Percentiles rank a stretch among this genome's conserved stretches.
These are phyloP conservation scores for Stichopus horrens DNA, from an alignment of 53 echinoderm and acorn worm species.

Conservation along the genomic window DNA sequence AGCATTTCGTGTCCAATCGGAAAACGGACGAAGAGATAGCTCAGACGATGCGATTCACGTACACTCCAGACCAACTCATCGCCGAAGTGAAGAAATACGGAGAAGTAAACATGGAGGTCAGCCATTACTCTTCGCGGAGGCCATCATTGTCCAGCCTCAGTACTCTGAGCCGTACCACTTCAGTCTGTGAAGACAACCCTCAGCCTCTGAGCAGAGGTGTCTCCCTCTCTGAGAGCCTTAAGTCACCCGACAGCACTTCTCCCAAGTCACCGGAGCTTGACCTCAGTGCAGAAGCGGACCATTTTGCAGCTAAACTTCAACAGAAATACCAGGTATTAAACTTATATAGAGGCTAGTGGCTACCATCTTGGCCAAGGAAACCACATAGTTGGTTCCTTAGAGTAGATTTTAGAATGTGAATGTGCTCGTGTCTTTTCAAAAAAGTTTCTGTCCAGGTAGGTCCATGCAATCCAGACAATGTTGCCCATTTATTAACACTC, in stretches of 20 bases:
- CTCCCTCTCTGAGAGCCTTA: slow-evolving; percentile 51
- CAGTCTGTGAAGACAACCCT: slow-evolving; percentile 71
- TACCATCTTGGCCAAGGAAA: no score
- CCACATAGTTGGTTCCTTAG: no score
- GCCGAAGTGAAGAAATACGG: slow-evolving; percentile 83
- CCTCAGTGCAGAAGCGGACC: slow-evolving; percentile 69
- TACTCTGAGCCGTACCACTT: slow-evolving; percentile 74
- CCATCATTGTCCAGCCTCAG: slow-evolving; percentile 79
- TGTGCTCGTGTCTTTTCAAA: no score
- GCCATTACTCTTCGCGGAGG: slow-evolving; percentile 69
- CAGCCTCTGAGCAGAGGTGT: slow-evolving; percentile 52
- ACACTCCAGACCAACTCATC: slow-evolving; percentile 71
- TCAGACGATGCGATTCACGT: slow-evolving; percentile 74
- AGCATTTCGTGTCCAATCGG: slow-evolving; percentile 95
- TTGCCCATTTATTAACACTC: no score
- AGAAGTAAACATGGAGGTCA: slow-evolving; percentile 70
- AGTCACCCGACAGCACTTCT: slow-evolving; percentile 38
- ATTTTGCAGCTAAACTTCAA: slow-evolving; percentile 85
- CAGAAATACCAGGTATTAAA: slow-evolving; percentile 49
- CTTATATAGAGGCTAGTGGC: no score
- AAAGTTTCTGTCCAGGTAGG: no score
- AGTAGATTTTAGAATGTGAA: no score
- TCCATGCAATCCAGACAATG: no score
- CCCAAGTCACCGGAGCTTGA: slow-evolving; percentile 62
- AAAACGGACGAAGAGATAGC: slow-evolving; percentile 97